Conservation (phyloP, 2,113 vertebrate species). For the Ivindomyrus marchei region DNA sequence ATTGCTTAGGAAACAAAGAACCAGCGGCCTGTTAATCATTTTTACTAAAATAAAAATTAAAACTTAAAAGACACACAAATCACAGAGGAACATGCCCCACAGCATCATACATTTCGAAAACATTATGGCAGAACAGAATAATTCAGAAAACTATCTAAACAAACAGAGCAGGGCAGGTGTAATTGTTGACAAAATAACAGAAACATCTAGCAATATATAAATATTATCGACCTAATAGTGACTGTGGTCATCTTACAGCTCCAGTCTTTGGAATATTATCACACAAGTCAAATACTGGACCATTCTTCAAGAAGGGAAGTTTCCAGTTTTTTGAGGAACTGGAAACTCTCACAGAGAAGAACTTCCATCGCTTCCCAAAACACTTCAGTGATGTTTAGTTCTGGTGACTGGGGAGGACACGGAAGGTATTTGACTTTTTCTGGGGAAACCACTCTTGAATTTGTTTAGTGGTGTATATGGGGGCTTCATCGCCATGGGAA, state of each 20-base stretch:
- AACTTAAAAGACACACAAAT: background rate
- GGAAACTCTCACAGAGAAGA: background rate
- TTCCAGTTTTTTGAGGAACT: background rate
- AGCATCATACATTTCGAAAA: background rate
- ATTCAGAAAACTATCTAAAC: background rate
- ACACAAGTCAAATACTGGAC: background rate
- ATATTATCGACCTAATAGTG: background rate
- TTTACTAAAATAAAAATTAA: background rate
- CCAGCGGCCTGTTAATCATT: background rate
- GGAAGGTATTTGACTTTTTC: background rate
- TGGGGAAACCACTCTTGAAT: background rate
- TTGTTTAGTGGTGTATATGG: background rate
- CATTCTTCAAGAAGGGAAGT: background rate
- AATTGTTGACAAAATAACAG: background rate
- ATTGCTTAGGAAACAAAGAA: slow-evolving; percentile 10
- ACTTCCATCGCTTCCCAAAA: background rate
- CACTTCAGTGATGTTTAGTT: background rate
- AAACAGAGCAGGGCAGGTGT: background rate
- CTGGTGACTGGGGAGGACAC: background rate
- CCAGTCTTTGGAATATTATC: background rate
- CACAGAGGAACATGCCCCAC: background rate
- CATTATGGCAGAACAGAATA: background rate
- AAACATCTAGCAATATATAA: background rate
- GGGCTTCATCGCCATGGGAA: background rate
- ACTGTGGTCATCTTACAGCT: background rate